Percentiles rank a stretch among this genome's conserved stretches.
Conservation (phyloP, 2,113 vertebrate species). For the Nesogale talazaci region DNA sequence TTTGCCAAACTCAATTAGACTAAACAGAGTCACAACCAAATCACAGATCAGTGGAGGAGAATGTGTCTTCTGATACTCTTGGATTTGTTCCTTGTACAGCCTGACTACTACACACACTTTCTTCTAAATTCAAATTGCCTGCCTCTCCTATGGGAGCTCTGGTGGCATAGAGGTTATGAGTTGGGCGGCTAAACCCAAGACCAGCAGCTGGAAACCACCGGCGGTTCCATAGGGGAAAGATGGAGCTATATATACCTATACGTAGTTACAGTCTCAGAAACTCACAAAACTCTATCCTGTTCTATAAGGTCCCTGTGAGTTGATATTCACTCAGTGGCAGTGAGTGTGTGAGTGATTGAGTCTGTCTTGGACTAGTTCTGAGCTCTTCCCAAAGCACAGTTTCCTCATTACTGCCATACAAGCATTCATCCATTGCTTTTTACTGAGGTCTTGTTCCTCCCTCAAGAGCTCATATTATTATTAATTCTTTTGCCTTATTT, state of each 20-base stretch:
- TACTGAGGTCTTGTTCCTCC: background rate
- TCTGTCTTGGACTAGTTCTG: background rate
- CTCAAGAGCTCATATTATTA: background rate
- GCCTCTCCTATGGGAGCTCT: too few relatives aligned
- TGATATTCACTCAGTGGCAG: too few relatives aligned
- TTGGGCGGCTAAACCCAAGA: too few relatives aligned
- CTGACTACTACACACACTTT: background rate
- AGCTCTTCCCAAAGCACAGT: too few relatives aligned
- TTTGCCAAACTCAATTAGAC: background rate
- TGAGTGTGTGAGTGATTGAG: background rate
- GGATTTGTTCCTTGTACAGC: background rate
- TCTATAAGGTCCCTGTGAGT: too few relatives aligned
- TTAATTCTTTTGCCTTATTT: background rate
- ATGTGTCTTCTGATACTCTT: background rate
- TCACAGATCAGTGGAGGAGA: background rate
- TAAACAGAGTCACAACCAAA: background rate
- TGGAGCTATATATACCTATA: too few relatives aligned
- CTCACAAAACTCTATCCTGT: too few relatives aligned
- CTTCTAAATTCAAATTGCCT: background rate
- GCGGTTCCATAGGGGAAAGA: too few relatives aligned
- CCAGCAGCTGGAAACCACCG: too few relatives aligned
- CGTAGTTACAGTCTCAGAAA: too few relatives aligned
- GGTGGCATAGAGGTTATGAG: too few relatives aligned
- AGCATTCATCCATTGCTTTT: background rate
- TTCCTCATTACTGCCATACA: background rate